These are phyloP conservation scores for Epizoanthus stellaris DNA, from an alignment of 92 coral and sea anemone genomes.

Conservation along the genomic window DNA sequence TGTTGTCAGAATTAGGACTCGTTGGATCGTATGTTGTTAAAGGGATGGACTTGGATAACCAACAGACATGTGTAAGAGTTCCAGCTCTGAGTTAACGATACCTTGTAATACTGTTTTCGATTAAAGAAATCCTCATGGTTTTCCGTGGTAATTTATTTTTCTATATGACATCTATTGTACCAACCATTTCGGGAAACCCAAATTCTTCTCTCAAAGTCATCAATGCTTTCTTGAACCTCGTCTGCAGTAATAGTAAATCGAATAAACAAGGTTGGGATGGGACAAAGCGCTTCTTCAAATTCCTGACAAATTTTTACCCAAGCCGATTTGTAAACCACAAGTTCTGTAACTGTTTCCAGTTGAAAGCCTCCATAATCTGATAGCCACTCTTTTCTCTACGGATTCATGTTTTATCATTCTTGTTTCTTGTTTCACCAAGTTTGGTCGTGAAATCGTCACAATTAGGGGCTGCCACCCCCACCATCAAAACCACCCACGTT, in stretches of 20 bases:
- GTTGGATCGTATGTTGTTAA: no score
- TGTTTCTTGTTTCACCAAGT: no score
- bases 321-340: constrained; percentile 45
- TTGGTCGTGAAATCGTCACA: no score
- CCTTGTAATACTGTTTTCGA: constrained; percentile 52
- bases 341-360: no score
- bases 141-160: constrained; percentile 37
- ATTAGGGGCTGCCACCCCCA: no score
- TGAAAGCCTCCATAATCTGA: no score
- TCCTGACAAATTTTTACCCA: constrained; percentile 50
- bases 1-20: no score
- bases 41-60: constrained; percentile 24
- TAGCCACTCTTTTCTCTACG: no score
- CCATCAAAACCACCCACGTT: no score
- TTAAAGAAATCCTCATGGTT: constrained; percentile 58
- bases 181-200: constrained; percentile 47
- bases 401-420: no score
- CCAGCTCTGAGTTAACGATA: constrained; percentile 43
- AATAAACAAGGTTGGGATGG: constrained; percentile 34
- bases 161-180: constrained; percentile 61
- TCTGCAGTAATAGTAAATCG: constrained; percentile 62
- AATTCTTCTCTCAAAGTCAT: constrained; percentile 44
- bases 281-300: constrained; percentile 47
- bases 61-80: constrained; percentile 28
- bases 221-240: constrained; percentile 56